Evolutionary conservation across 2,888 invertebrate species (phyloP).

Genomic region (Lacanobia oleracea): DNA sequence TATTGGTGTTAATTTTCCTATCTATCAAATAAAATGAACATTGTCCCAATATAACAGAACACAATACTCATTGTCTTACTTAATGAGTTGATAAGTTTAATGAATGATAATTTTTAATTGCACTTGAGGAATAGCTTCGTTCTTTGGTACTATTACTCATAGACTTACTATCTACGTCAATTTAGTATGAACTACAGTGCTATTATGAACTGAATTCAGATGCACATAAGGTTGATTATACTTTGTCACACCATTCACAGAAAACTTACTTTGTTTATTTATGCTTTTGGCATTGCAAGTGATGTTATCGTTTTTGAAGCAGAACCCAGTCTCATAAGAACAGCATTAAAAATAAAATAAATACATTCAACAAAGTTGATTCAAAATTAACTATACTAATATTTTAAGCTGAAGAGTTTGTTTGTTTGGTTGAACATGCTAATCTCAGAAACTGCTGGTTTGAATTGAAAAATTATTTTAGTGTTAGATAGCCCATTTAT

Average conservation of each 20-base stretch:
- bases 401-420: too few relatives aligned
- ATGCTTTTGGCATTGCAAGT: constrained; percentile 8
- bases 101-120: constrained; percentile 56
- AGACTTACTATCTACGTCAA: constrained; percentile 3
- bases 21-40: constrained; percentile 35
- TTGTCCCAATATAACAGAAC: constrained; percentile 40
- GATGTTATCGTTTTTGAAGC: neutral
- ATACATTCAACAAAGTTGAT: neutral
- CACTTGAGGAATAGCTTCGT: constrained; percentile 21
- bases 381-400: neutral
- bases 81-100: constrained; percentile 61
- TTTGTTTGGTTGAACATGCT: too few relatives aligned
- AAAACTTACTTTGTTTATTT: constrained; percentile 3
- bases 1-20: constrained; percentile 28
- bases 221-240: constrained; percentile 19
- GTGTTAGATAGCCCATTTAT: too few relatives aligned
- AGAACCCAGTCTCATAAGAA: neutral
- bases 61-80: constrained; percentile 60
- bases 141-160: constrained; percentile 42
- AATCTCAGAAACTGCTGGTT: too few relatives aligned
- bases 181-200: neutral
- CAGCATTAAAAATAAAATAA: neutral
- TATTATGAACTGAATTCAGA: neutral
- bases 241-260: neutral
- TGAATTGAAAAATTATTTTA: too few relatives aligned